Evolutionary conservation across 2,113 vertebrate genomes (phyloP), one percentile per base, ranked within the genome.

Genomic region (Ictalurus furcatus): DNA sequence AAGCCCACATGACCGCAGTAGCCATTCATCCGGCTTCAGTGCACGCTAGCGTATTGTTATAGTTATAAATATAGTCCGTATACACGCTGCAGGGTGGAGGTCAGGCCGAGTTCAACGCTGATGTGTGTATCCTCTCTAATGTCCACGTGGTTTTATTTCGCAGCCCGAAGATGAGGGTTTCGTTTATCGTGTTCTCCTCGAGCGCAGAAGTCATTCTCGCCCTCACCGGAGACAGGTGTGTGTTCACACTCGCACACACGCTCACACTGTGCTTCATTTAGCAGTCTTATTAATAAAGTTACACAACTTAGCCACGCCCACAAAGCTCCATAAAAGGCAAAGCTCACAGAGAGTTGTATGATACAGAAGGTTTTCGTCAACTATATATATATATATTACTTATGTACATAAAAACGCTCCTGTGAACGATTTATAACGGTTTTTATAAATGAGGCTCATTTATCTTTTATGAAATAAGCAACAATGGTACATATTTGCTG

Each of bases 151-250:
- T 40, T 78, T 40, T 88, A 19, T 86, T 91, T 92, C 6, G 88
- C 95, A 99, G 98, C 94, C 97, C 97, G 81, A 96, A 97, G 94
- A 98, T 98, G 97, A 97, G 96, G 91, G 93, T 99, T 81, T 99
- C 98, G 1, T 99, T 97, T 91, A 97, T 99, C 13, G 97, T 98
- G 90, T 99, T 99, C 92, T 98, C 98, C 90, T 94, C 96, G 67
- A 95, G 92, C 91, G 97, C 97, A 1, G 94, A 92, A 0, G 92
- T 97, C 79, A 95, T 98, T 84, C 94, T 99, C 90, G 96, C 97
- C 34, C 94, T 99, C 84, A 99, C 98, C 40, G 97, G 97, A 97
- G 96, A 99, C 96, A 98, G 98, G 98, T 99, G 92, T 4, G 94
- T 67, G 86, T 14, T 59, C 58, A 54, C 61, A 67, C 83, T n/a